These are phyloP conservation scores for Sceloporus undulatus DNA, from an alignment of 2,113 vertebrate species.

Conservation along the genomic window DNA sequence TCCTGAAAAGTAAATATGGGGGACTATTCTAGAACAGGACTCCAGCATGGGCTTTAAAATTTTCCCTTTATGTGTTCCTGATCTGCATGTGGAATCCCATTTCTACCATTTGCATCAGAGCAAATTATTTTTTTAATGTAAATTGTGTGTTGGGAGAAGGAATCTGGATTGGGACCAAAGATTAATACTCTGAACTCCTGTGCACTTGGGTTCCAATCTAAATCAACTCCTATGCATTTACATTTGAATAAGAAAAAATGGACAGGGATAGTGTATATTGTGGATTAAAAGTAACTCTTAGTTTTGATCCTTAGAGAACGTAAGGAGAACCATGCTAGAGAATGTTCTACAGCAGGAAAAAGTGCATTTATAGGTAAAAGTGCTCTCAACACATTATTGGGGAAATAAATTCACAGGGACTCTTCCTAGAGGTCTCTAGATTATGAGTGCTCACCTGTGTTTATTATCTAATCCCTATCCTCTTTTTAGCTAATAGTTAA, in stretches of 20 bases:
- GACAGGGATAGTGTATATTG: not conserved
- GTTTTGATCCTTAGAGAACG: too few species aligned
- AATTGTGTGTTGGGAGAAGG: not conserved
- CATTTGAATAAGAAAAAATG: not conserved
- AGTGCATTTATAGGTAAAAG: too few species aligned
- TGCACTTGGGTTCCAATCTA: not conserved
- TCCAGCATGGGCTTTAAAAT: not conserved
- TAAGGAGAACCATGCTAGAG: not conserved
- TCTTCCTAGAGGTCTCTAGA: not conserved
- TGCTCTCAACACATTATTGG: not conserved
- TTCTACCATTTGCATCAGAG: not conserved
- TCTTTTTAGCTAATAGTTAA: not conserved
- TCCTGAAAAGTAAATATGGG: not conserved
- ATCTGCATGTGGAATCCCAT: not conserved
- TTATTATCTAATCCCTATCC: not conserved
- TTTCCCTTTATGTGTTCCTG: not conserved
- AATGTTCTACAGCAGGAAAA: not conserved
- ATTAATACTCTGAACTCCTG: not conserved
- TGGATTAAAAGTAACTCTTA: not conserved
- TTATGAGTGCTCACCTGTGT: not conserved
- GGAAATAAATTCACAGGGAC: not conserved
- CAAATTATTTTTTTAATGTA: not conserved
- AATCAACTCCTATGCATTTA: not conserved
- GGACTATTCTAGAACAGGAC: not conserved
- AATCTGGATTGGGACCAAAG: not conserved